Percentiles rank a stretch among this genome's conserved stretches.
Evolutionary conservation across 2,797 vertebrate species (phyloP).

Genomic region (Bovichtus variegatus): DNA sequence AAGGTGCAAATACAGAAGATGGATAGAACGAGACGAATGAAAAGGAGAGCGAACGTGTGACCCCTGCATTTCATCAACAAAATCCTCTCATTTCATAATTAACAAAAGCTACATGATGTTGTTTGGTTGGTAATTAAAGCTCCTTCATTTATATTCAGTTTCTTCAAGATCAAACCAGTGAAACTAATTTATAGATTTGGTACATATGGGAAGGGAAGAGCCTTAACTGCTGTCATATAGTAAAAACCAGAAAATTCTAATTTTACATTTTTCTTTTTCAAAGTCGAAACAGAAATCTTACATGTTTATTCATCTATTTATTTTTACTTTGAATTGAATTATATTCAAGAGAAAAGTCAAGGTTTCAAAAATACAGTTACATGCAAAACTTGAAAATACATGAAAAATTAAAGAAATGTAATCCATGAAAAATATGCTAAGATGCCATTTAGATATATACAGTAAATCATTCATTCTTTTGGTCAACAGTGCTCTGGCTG

Average conservation of each 20-base stretch:
- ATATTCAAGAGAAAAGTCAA: not conserved
- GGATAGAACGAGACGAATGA: conserved; percentile 62
- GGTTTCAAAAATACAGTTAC: not conserved
- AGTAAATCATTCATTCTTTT: not conserved
- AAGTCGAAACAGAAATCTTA: not conserved
- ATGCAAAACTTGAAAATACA: not conserved
- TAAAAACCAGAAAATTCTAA: conserved; percentile 31
- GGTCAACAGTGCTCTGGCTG: not conserved
- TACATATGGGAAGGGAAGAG: conserved; percentile 18
- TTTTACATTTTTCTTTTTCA: conserved; percentile 37
- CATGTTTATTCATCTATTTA: not conserved
- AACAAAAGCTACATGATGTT: conserved; percentile 72
- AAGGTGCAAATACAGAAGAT: conserved; percentile 91
- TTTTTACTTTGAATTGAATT: conserved; percentile 14
- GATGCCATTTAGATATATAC: not conserved
- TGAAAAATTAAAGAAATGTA: not conserved
- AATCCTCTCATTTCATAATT: conserved; percentile 75
- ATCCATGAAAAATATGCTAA: not conserved
- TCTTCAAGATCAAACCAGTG: conserved; percentile 78
- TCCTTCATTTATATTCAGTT: conserved; percentile 74
- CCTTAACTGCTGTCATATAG: conserved; percentile 37
- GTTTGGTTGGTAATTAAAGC: conserved; percentile 78
- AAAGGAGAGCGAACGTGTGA: conserved; percentile 24
- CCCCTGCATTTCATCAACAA: conserved; percentile 79
- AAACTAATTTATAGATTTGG: conserved; percentile 61